Conservation (phyloP, 2,113 vertebrate species). For the Peromyscus maniculatus region DNA sequence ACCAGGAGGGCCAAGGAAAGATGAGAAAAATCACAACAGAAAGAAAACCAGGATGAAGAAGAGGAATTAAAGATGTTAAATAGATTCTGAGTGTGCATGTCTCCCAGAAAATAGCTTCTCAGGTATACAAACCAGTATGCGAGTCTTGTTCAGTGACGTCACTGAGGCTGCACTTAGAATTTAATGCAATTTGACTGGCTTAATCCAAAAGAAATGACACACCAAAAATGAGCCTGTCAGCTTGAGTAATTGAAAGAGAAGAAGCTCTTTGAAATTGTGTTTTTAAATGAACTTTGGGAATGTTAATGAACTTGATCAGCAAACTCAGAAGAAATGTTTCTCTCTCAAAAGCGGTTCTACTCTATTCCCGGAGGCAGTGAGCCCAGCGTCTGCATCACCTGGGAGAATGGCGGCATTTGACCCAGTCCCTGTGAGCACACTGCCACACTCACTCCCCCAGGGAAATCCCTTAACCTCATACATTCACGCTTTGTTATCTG, state of each 20-base stretch:
- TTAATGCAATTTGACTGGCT: constrained; percentile 62
- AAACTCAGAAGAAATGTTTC: constrained; percentile 28
- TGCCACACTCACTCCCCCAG: neutral
- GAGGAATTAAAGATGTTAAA: constrained; percentile 8
- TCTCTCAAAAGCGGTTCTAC: neutral
- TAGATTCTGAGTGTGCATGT: neutral
- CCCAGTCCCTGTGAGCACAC: neutral
- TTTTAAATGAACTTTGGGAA: constrained; percentile 72
- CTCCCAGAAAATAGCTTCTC: constrained; percentile 45
- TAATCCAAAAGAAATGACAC: constrained; percentile 66
- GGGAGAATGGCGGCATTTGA: rapidly evolving
- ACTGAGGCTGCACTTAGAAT: constrained; percentile 51
- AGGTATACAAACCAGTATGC: rapidly evolving
- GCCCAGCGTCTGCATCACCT: neutral
- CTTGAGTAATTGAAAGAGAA: constrained; percentile 62
- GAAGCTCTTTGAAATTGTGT: constrained; percentile 62
- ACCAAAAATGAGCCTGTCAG: constrained; percentile 47
- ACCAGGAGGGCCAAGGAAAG: neutral
- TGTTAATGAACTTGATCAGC: constrained; percentile 33
- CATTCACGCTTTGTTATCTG: neutral
- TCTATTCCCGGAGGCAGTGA: neutral
- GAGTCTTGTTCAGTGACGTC: constrained; percentile 32
- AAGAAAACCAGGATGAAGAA: constrained; percentile 13
- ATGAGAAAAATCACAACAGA: neutral
- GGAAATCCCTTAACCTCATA: neutral